Evolutionary conservation across 2,113 vertebrate species (phyloP).

Genomic region (Eulemur rufifrons): DNA sequence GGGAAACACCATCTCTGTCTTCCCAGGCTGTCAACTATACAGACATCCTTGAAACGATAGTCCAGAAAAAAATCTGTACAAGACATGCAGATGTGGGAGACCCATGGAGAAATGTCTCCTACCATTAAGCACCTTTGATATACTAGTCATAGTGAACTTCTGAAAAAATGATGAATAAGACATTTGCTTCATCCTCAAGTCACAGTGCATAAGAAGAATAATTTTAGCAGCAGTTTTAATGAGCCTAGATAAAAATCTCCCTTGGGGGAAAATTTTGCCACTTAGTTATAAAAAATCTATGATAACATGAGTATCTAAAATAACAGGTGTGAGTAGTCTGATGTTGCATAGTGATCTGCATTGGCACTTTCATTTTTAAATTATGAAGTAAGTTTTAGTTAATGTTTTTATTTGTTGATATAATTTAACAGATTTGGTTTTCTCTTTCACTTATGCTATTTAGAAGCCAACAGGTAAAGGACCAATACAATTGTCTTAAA

Average conservation of each 20-base stretch:
- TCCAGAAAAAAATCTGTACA: neutral
- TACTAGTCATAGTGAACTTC: neutral
- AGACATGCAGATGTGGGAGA: neutral
- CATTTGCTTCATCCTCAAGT: neutral
- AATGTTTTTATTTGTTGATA: neutral
- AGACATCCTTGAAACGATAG: neutral
- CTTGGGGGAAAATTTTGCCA: neutral
- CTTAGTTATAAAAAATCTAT: neutral
- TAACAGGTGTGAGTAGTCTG: neutral
- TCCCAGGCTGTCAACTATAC: neutral
- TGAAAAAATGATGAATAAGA: neutral
- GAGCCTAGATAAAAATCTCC: neutral
- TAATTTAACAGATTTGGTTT: neutral
- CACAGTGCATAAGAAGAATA: neutral
- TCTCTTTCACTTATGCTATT: neutral
- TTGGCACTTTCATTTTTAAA: neutral
- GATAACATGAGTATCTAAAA: neutral
- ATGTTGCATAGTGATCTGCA: neutral
- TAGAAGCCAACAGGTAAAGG: neutral
- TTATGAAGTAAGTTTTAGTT: neutral
- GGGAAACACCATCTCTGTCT: neutral
- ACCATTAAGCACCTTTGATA: neutral
- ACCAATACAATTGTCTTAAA: neutral
- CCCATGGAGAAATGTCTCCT: neutral
- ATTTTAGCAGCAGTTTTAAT: neutral